Percentiles rank a stretch among this genome's conserved stretches.
Evolutionary conservation across 2,888 invertebrate genomes (phyloP).

Genomic region (Brassicogethes aeneus): DNA sequence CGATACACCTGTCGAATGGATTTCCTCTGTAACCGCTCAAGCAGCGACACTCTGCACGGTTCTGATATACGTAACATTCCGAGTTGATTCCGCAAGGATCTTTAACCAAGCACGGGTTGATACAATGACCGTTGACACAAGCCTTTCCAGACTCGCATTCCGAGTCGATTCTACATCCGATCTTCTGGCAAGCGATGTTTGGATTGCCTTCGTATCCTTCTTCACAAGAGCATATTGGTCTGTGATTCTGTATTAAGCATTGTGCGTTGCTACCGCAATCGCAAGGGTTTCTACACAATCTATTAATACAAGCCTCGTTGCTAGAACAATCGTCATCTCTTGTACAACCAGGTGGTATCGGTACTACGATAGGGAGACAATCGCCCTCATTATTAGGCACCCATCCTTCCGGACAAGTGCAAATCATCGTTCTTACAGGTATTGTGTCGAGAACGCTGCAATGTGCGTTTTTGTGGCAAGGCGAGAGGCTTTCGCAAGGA

Average conservation of each 20-base stretch:
- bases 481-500: slow-evolving; percentile 67
- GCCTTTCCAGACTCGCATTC: slow-evolving; percentile 78
- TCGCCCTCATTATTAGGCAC: slow-evolving; percentile 71
- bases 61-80: slow-evolving; percentile 68
- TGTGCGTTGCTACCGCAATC: slow-evolving; percentile 78
- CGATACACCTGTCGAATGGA: slow-evolving; percentile 62
- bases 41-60: slow-evolving; percentile 70
- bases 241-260: slow-evolving; percentile 73
- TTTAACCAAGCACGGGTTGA: slow-evolving; percentile 75
- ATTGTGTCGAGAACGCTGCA: slow-evolving; percentile 79
- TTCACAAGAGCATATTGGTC: slow-evolving; percentile 78
- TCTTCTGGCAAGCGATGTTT: slow-evolving; percentile 66
- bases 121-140: slow-evolving; percentile 76
- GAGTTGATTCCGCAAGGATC: slow-evolving; percentile 75
- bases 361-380: slow-evolving; percentile 62
- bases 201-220: slow-evolving; percentile 83
- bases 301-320: slow-evolving; percentile 75
- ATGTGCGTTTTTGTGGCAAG: slow-evolving; percentile 64
- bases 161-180: slow-evolving; percentile 74
- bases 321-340: slow-evolving; percentile 70
- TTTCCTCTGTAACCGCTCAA: slow-evolving; percentile 73
- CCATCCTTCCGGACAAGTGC: slow-evolving; percentile 79
- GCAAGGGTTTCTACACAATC: slow-evolving; percentile 80
- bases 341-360: slow-evolving; percentile 66
- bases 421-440: slow-evolving; percentile 80